phyloP scores from a whole-genome alignment of 2,113 vertebrate genomes.

The Pantherophis guttatus region DNA sequence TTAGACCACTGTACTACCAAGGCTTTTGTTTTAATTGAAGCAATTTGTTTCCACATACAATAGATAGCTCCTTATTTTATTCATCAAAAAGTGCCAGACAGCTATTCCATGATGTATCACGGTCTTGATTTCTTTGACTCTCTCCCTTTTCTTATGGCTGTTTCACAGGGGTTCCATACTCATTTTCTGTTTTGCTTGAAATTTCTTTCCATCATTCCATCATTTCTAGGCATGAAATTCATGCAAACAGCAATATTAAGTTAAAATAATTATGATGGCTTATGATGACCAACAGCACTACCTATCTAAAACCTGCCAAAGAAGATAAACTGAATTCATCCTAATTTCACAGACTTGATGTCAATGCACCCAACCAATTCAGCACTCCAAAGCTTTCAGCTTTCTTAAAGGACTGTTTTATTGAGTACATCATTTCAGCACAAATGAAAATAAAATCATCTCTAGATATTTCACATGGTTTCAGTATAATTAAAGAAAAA shows the following conservation, averaged over 20 bases:
- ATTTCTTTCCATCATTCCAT: background rate
- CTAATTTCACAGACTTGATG: background rate
- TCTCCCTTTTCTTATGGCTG: background rate
- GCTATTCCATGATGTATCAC: background rate
- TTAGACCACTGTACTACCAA: no score
- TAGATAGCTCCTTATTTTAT: background rate
- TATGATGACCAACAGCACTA: background rate
- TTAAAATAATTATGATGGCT: background rate
- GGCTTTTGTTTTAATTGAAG: background rate
- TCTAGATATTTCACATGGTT: no score
- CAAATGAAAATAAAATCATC: no score
- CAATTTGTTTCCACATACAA: background rate
- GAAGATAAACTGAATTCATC: background rate
- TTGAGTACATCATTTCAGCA: no score
- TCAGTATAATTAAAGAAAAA: no score
- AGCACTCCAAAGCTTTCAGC: no score
- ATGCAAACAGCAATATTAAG: background rate
- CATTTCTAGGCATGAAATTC: background rate
- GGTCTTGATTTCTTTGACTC: background rate
- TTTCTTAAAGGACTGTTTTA: no score
- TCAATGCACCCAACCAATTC: no score
- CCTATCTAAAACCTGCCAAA: background rate
- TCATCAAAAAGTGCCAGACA: background rate
- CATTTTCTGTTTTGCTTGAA: background rate
- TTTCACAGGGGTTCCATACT: background rate